Evolutionary conservation across 2,888 invertebrate species (phyloP).

Genomic region (Gandaritis pyraliata): DNA sequence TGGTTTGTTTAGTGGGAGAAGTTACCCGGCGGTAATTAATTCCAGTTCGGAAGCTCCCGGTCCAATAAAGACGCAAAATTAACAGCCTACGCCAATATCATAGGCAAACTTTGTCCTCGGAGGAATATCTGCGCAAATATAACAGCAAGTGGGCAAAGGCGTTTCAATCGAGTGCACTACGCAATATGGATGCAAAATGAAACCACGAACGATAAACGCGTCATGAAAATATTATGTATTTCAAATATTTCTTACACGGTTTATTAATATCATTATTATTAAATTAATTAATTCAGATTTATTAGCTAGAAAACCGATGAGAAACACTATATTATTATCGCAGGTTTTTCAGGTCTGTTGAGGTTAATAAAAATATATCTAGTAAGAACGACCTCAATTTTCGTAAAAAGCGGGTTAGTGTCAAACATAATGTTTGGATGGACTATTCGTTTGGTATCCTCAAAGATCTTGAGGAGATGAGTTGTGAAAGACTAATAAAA

Average conservation of each 20-base stretch:
- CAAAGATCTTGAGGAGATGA: too few relatives aligned
- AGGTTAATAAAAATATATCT: too few relatives aligned
- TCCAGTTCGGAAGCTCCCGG: constrained; percentile 53
- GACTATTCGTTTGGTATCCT: too few relatives aligned
- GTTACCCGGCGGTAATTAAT: constrained; percentile 53
- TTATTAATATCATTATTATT: too few relatives aligned
- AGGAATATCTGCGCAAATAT: constrained; percentile 8
- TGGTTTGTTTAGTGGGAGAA: constrained; percentile 57
- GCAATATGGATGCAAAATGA: constrained; percentile 30
- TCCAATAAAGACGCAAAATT: constrained; percentile 53
- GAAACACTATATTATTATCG: too few relatives aligned
- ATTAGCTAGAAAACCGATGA: too few relatives aligned
- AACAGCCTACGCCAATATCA: constrained; percentile 47
- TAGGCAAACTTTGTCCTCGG: constrained; percentile 44
- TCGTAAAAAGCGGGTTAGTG: background rate
- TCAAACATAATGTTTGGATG: too few relatives aligned
- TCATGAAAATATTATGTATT: constrained; percentile 39
- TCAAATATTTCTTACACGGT: too few relatives aligned
- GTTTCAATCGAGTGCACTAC: constrained; percentile 16
- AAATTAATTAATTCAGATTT: too few relatives aligned
- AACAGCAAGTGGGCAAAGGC: constrained; percentile 25
- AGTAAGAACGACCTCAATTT: too few relatives aligned
- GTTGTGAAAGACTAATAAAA: too few relatives aligned
- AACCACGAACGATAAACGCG: constrained; percentile 25
- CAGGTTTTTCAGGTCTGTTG: too few relatives aligned